A percentile compares a stretch with the other conserved stretches of the same genome.
These are phyloP conservation scores for Tenualosa thibaudeaui DNA, from an alignment of 2,797 vertebrate species.

Conservation along the genomic window DNA sequence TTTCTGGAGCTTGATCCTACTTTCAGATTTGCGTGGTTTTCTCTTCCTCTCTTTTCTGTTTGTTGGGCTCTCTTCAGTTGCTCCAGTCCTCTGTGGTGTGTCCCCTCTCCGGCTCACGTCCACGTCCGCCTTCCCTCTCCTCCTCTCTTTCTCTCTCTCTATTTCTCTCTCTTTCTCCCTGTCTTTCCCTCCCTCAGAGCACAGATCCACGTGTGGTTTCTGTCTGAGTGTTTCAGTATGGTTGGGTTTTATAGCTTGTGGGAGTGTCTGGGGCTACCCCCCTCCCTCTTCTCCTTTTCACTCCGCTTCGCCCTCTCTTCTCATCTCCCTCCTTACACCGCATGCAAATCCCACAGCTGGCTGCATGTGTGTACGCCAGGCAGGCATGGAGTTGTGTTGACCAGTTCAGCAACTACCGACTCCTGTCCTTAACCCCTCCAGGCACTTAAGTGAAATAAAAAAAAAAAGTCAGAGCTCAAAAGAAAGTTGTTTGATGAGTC, in stretches of 20 bases:
- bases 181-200: slow-evolving; percentile 39
- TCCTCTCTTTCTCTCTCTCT: slow-evolving; percentile 31
- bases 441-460: background rate
- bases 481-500: slow-evolving; percentile 29
- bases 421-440: slow-evolving; percentile 44
- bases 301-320: slow-evolving; percentile 24
- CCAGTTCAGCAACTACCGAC: slow-evolving; percentile 35
- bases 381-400: slow-evolving; percentile 43
- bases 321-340: slow-evolving; percentile 44
- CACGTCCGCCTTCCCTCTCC: slow-evolving; percentile 27
- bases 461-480: background rate
- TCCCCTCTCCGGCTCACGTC: slow-evolving; percentile 28
- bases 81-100: slow-evolving; percentile 30
- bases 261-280: slow-evolving; percentile 54
- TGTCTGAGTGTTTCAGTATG: slow-evolving; percentile 55
- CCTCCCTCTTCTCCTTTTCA: slow-evolving; percentile 30
- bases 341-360: slow-evolving; percentile 60
- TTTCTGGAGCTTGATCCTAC: background rate
- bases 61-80: background rate
- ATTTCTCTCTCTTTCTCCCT: slow-evolving; percentile 28
- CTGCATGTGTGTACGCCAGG: slow-evolving; percentile 33
- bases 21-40: background rate
- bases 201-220: slow-evolving; percentile 61
- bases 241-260: slow-evolving; percentile 61
- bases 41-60: background rate